Conservation (phyloP, 1,140 invertebrate genomes). For the Glossosoma conforme region DNA sequence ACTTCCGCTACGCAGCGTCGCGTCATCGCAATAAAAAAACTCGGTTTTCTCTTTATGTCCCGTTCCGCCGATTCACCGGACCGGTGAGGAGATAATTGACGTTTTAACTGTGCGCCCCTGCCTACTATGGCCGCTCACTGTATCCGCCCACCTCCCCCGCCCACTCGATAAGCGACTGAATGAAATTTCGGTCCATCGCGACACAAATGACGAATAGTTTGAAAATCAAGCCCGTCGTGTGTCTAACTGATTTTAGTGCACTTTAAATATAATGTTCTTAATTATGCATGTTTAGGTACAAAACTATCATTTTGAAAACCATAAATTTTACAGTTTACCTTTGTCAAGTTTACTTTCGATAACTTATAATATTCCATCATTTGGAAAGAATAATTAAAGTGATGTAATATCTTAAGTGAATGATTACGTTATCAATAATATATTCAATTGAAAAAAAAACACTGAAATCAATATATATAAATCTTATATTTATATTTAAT, state of each 20-base stretch:
- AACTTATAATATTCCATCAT: background rate
- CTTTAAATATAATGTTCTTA: background rate
- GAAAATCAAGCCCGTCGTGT: too few species aligned
- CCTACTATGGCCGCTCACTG: background rate
- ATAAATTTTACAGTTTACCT: too few species aligned
- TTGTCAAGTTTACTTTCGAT: too few species aligned
- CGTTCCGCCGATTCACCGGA: background rate
- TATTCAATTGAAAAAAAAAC: too few species aligned
- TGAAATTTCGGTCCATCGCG: background rate
- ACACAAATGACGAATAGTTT: background rate
- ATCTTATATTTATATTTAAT: too few species aligned
- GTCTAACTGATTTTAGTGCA: background rate
- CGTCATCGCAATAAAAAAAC: background rate
- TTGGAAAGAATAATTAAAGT: too few species aligned
- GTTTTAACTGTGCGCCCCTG: background rate
- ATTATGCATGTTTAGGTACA: background rate
- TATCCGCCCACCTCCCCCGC: background rate
- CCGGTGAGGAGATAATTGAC: background rate
- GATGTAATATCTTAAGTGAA: too few species aligned
- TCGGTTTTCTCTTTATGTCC: constrained; percentile 1
- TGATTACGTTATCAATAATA: too few species aligned
- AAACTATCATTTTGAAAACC: background rate
- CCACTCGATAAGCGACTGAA: background rate
- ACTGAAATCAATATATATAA: too few species aligned
- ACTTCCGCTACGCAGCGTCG: too few species aligned